Conservation (phyloP, 2,888 invertebrate genomes). For the Bhutanitis thaidina region DNA sequence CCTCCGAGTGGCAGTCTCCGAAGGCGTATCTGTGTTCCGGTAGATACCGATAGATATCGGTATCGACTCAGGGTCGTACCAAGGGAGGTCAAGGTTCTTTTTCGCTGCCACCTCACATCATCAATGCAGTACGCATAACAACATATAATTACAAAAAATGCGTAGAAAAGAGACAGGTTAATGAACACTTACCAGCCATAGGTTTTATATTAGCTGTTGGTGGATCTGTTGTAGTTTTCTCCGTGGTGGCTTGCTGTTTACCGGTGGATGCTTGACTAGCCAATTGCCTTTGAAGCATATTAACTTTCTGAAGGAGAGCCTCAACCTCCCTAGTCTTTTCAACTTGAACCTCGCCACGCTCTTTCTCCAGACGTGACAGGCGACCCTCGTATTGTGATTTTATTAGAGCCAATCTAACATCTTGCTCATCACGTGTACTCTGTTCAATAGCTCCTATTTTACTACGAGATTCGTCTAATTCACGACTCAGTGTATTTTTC, state of each 20-base stretch:
- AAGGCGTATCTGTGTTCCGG: no score
- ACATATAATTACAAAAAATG: no score
- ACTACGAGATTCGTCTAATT: constrained; percentile 76
- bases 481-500: constrained; percentile 81
- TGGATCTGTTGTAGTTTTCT: constrained; percentile 80
- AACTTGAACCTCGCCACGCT: constrained; percentile 82
- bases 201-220: constrained; percentile 96
- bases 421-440: constrained; percentile 77
- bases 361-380: constrained; percentile 85
- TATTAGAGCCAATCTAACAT: constrained; percentile 78
- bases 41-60: no score
- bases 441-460: constrained; percentile 74
- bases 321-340: constrained; percentile 84
- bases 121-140: no score
- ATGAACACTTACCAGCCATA: constrained; percentile 85
- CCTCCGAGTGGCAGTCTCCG: no score
- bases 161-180: no score
- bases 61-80: no score
- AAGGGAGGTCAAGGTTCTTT: no score
- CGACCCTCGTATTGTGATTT: constrained; percentile 86
- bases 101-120: no score
- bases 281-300: constrained; percentile 84
- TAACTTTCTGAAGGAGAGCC: constrained; percentile 84
- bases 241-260: constrained; percentile 78
- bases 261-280: constrained; percentile 85